Base-by-base conservation (phyloP, 2,888 invertebrate genomes). In the Boloria euphrosyne region DNA sequence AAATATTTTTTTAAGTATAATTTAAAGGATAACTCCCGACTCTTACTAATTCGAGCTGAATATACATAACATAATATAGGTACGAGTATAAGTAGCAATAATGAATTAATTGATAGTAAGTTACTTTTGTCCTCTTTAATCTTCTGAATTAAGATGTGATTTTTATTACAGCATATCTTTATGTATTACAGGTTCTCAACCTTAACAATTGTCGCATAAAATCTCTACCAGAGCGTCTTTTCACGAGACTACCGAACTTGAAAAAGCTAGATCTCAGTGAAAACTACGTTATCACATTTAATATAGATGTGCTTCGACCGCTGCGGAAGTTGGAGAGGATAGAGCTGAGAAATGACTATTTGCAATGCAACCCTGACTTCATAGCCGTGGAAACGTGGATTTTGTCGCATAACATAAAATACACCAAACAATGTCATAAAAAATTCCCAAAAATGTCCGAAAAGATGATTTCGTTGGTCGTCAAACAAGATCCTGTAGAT, bases 171-270 rank as follows among this genome's bases (percentile, higher is more conserved):
- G 17, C 4, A 13, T 13, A 16, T 2, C 27, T n/a, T 50, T 27
- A 3, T 50, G 6, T 49, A 17, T 86, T 94, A 68, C 86, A 93
- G 90, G 84, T 93, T 17, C 81, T 95, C 1, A 93, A 93, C 76
- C 79, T 95, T 46, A 93, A 93, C 70, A 90, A 92, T 68, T 93
- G 95, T 51, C 92, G 93, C 67, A 93, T 95, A 58, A 93, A 93
- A 73, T 85, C 92, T 14, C 73, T 95, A 55, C 91, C 93, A 5
- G 81, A 86, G 0, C 83, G 92, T 54, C 74, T 93, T 10, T 94
- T 95, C 68, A 85, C 81, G 10, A 86, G 93, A 59, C 65, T 95
- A 55, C 93, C 94, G 0, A 93, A 93, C 70, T 78, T 95, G 22
- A 86, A 86, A 59, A 88, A 91, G 60, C 75, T 95, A 62, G 94